phyloP scores from a whole-genome alignment of 2,113 vertebrate species.

The Heteronetta atricapilla region DNA sequence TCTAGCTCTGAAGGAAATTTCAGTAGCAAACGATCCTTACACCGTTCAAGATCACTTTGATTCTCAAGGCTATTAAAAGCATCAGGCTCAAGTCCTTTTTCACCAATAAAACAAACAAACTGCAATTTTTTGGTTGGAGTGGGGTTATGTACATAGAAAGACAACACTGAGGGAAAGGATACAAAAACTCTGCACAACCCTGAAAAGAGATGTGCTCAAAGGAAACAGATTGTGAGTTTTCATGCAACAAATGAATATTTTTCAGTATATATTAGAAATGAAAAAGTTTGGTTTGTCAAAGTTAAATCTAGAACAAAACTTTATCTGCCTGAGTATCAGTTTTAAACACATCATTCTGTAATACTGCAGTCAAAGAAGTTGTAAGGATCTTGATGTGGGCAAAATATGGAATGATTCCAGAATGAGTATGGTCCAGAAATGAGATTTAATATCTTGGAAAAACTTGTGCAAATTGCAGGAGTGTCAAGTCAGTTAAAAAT shows the following conservation, averaged over 20 bases:
- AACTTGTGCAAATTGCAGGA: neutral
- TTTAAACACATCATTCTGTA: neutral
- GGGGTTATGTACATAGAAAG: neutral
- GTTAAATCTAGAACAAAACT: neutral
- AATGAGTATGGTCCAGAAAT: neutral
- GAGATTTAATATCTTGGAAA: neutral
- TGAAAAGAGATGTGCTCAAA: neutral
- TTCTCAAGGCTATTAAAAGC: neutral
- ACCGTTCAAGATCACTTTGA: neutral
- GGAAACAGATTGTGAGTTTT: neutral
- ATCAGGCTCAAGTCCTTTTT: neutral
- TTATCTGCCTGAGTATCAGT: neutral
- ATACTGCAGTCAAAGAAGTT: neutral
- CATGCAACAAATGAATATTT: neutral
- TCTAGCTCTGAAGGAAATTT: neutral
- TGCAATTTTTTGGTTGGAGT: neutral
- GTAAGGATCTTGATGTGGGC: neutral
- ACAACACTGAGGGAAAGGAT: neutral
- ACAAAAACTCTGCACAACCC: neutral
- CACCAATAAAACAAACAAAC: neutral
- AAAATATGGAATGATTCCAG: neutral
- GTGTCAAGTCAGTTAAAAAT: neutral
- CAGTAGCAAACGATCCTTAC: neutral
- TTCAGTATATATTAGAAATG: neutral
- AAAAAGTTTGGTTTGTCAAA: neutral